Conservation (phyloP, 2,888 invertebrate species). For the Thyatira batis region DNA sequence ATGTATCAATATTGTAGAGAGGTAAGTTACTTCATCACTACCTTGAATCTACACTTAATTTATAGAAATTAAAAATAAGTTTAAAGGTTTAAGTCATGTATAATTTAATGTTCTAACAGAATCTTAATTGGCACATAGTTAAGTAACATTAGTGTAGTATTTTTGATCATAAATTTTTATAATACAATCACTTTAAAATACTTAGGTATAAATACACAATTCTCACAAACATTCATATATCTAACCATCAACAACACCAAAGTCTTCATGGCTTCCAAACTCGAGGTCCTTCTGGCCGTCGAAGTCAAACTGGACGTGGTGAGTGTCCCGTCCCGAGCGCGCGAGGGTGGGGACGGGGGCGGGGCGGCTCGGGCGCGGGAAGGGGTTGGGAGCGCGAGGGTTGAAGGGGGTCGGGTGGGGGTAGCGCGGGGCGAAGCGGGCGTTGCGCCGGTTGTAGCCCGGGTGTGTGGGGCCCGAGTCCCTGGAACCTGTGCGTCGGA, state of each 20-base stretch:
- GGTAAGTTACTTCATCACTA: conserved; percentile 55
- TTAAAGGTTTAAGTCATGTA: no score
- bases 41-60: no score
- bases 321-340: background rate
- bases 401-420: background rate
- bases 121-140: no score
- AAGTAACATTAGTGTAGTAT: no score
- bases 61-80: no score
- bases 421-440: background rate
- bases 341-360: background rate
- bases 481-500: background rate
- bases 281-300: no score
- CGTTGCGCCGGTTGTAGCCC: background rate
- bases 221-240: no score
- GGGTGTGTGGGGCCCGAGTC: background rate
- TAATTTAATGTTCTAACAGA: no score
- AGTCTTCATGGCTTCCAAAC: no score
- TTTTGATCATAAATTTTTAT: background rate
- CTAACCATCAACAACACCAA: no score
- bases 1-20: conserved; percentile 98
- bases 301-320: background rate
- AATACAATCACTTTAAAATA: conserved; percentile 4
- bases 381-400: background rate
- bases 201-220: background rate
- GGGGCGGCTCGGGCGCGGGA: background rate